These are phyloP conservation scores for Crocuta crocuta DNA, from an alignment of 2,113 vertebrate genomes.

Conservation along the genomic window DNA sequence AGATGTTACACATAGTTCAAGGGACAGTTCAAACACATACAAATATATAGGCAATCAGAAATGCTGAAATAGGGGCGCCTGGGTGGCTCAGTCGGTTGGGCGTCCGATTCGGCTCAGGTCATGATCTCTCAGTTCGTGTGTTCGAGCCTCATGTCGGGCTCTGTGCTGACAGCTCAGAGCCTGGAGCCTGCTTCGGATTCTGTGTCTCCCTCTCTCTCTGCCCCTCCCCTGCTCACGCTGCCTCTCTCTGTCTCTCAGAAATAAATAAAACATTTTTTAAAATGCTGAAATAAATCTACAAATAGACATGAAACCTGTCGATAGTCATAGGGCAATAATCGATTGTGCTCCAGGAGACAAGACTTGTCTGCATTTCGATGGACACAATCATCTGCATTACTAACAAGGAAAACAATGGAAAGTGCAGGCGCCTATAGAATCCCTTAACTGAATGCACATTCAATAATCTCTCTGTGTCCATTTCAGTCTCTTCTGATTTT, in stretches of 20 bases:
- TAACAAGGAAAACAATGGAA: neutral
- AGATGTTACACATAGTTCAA: neutral
- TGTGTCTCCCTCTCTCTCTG: too few relatives aligned
- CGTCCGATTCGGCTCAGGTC: too few relatives aligned
- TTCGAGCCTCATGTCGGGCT: too few relatives aligned
- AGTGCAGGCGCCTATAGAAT: neutral
- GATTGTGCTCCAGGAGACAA: neutral
- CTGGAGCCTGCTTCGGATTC: too few relatives aligned
- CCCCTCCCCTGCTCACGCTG: too few relatives aligned
- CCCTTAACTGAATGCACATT: neutral
- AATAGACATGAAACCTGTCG: neutral
- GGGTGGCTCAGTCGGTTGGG: too few relatives aligned
- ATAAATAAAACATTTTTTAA: too few relatives aligned
- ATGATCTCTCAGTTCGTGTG: too few relatives aligned
- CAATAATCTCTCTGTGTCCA: neutral
- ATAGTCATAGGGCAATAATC: neutral
- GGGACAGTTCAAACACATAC: neutral
- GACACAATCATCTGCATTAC: neutral
- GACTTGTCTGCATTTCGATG: constrained; percentile 45
- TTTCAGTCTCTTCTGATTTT: neutral
- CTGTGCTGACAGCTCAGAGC: too few relatives aligned
- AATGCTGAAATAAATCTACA: neutral
- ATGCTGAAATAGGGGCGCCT: neutral
- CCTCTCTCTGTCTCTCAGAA: too few relatives aligned
- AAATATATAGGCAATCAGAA: neutral